phyloP scores from a whole-genome alignment of 2,113 vertebrate genomes.

The Colistium nudipinnis region DNA sequence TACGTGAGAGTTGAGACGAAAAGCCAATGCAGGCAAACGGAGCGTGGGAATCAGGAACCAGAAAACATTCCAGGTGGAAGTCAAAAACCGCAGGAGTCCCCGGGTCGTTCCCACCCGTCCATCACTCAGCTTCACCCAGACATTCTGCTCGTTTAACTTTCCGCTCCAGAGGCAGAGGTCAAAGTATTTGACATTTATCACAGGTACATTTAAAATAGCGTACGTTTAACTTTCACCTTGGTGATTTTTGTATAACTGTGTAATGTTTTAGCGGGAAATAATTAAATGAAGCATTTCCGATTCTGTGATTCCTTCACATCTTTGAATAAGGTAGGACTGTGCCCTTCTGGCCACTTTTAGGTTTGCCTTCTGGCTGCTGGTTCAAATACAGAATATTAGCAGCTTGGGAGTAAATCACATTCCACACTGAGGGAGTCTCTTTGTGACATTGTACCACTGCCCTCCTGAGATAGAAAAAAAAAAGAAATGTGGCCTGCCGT shows the following conservation, averaged over 20 bases:
- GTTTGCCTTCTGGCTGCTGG: constrained; percentile 9
- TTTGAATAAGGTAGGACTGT: neutral
- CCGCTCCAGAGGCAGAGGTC: neutral
- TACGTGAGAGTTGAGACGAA: too few relatives aligned
- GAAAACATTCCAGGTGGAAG: too few relatives aligned
- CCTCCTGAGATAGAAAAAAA: constrained; percentile 24
- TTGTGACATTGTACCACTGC: constrained; percentile 67
- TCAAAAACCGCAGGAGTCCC: too few relatives aligned
- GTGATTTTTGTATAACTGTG: too few relatives aligned
- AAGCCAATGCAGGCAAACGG: too few relatives aligned
- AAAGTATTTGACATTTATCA: too few relatives aligned
- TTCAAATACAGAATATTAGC: constrained; percentile 50
- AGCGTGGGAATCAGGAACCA: too few relatives aligned
- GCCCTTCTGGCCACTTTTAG: constrained; percentile 7
- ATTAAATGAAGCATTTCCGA: neutral
- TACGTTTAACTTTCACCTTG: too few relatives aligned
- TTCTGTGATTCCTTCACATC: neutral
- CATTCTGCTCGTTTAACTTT: too few relatives aligned
- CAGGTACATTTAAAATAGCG: too few relatives aligned
- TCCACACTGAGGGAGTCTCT: constrained; percentile 45
- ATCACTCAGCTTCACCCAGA: neutral
- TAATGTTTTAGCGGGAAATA: too few relatives aligned
- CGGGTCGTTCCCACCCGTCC: too few relatives aligned
- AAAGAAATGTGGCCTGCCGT: constrained; percentile 8
- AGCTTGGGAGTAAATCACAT: constrained; percentile 56